Evolutionary conservation across 2,113 vertebrate genomes (phyloP).

Genomic region (Ellobius talpinus): DNA sequence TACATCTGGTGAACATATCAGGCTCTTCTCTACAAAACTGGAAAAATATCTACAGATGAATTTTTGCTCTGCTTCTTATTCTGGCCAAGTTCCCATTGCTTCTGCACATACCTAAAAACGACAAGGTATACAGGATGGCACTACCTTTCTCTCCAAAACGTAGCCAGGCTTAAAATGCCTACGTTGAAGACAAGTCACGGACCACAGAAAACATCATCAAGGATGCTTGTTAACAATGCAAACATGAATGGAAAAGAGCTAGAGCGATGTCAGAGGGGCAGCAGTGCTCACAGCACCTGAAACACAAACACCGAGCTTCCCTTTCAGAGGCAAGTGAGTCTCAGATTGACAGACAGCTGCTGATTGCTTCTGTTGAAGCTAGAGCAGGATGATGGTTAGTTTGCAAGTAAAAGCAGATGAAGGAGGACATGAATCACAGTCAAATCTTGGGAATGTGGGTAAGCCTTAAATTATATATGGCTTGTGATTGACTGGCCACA

Average conservation of each 20-base stretch:
- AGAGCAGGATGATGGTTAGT: constrained; percentile 56
- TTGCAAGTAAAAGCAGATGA: constrained; percentile 82
- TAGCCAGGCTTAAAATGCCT: constrained; percentile 78
- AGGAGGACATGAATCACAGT: constrained; percentile 73
- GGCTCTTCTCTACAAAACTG: background rate
- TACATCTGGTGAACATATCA: background rate
- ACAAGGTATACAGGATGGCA: constrained; percentile 60
- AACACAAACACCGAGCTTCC: constrained; percentile 59
- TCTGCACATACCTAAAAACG: constrained; percentile 60
- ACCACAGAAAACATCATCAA: constrained; percentile 74
- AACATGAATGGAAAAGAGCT: constrained; percentile 59
- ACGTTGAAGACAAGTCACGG: constrained; percentile 70
- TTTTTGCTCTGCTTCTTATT: background rate
- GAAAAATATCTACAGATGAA: background rate
- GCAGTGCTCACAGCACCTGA: constrained; percentile 57
- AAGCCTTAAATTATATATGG: constrained; percentile 81
- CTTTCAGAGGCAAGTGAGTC: constrained; percentile 68
- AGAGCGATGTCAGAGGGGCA: constrained; percentile 59
- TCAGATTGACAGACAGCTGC: constrained; percentile 72
- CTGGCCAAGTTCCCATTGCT: constrained; percentile 5
- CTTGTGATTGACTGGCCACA: constrained; percentile 77
- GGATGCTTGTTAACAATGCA: constrained; percentile 72
- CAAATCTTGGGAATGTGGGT: constrained; percentile 75
- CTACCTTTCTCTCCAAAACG: constrained; percentile 68
- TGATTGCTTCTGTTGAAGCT: constrained; percentile 70